Evolutionary conservation across 2,888 invertebrate genomes (phyloP).

Genomic region (Disparrhopalites patrizii): DNA sequence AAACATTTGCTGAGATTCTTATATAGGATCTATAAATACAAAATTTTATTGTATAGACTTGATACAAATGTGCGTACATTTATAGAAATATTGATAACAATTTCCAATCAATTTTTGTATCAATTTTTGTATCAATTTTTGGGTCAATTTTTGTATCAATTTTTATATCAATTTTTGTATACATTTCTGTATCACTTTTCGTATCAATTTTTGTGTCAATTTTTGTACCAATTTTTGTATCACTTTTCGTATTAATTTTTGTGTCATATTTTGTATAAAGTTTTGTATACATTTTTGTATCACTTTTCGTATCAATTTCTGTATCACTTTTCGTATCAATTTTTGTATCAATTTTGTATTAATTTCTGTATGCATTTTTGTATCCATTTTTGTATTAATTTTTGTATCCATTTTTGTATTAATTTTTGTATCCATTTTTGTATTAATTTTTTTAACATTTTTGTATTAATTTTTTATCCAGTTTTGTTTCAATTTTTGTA

Average conservation of each 20-base stretch:
- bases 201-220: too few species aligned
- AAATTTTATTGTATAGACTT: neutral
- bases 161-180: neutral
- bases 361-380: neutral
- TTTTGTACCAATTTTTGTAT: too few species aligned
- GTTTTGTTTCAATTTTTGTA: neutral
- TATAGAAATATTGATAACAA: too few species aligned
- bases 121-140: too few species aligned
- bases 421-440: neutral
- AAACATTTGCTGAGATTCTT: too few species aligned
- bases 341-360: neutral
- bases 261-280: too few species aligned
- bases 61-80: too few species aligned
- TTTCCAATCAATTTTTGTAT: too few species aligned
- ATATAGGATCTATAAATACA: neutral
- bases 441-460: neutral
- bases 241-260: neutral
- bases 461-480: neutral
- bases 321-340: too few species aligned
- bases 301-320: too few species aligned
- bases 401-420: neutral
- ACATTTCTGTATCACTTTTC: neutral
- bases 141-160: neutral
- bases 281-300: too few species aligned
- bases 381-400: neutral